Base-by-base conservation (phyloP, 2,888 invertebrate genomes). In the Ceramica pisi region DNA sequence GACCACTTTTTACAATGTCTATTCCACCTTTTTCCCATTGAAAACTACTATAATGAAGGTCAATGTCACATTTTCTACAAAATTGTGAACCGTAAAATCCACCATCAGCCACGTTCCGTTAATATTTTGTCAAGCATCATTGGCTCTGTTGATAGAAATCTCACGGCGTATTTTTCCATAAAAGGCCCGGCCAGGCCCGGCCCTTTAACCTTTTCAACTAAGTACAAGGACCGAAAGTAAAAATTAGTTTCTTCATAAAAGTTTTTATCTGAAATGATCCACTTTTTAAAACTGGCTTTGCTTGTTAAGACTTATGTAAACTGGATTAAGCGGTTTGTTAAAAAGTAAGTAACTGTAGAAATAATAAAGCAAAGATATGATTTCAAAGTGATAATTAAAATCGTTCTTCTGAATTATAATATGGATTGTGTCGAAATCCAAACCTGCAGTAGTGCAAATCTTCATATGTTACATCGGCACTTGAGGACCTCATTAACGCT, bases 201-300 rank as follows among this genome's bases (percentile, higher is more conserved):
- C 75, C 68, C 68, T 73, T 23, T 46, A 67, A 71, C 82, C 82
- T 82, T 80, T 67, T 7, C 19, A 23, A 64, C 53, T 59, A 59
- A 64, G 70, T 69, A 81, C 84, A 84, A 84, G 82, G 84, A 50
- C 71, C 62, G 6, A 62, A 80, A 68, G 65, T 84, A 78, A 82
- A 72, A 84, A 84, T 70, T 56, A 19, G 75, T 84, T 75, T 72
- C 63, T 64, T 64, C 64, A 67, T 68, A 61, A 51, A 31, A 38
- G 57, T 73, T 80, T 64, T 77, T 67, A 48, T 73, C 55, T 26
- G 44, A 31, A 62, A 62, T 66, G 81, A 23, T 56, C 67, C 55
- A 81, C 82, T 83, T 83, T 64, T 74, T 67, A 67, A 75, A 75
- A 69, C 61, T 23, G n/a, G 53, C 26, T 50, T 35, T 50, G 8